Conservation (phyloP, 2,888 invertebrate species). For the Apotomis capreana region DNA sequence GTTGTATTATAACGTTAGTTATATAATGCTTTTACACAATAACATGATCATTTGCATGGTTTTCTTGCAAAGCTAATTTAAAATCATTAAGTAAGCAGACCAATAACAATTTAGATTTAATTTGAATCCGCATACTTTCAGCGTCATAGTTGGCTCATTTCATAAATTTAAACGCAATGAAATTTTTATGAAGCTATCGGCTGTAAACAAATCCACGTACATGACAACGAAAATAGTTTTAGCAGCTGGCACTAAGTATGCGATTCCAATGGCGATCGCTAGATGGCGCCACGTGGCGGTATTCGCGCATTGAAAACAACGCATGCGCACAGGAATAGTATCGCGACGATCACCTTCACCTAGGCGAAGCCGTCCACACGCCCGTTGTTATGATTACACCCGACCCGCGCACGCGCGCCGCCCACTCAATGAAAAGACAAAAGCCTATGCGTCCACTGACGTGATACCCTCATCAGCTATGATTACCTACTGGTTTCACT, state of each 20-base stretch:
- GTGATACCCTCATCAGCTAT: conserved; percentile 9
- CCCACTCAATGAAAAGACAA: conserved; percentile 46
- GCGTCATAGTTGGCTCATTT: conserved; percentile 29
- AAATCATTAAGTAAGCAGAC: conserved; percentile 8
- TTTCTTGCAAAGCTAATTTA: neutral
- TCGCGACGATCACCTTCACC: conserved; percentile 79
- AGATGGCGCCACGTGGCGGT: conserved; percentile 73
- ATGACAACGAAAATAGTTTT: conserved; percentile 72
- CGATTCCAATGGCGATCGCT: conserved; percentile 61
- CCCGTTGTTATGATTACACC: conserved; percentile 59
- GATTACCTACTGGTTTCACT: neutral
- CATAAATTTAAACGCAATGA: conserved; percentile 50
- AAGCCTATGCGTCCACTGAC: conserved; percentile 21
- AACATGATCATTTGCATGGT: conserved; percentile 19
- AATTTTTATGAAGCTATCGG: conserved; percentile 47
- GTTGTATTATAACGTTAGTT: conserved; percentile 4
- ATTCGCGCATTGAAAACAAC: conserved; percentile 57
- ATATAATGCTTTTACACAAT: conserved; percentile 26
- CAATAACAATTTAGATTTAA: conserved; percentile 8
- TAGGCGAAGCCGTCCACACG: conserved; percentile 66
- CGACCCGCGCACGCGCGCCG: conserved; percentile 47
- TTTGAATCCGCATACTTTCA: conserved; percentile 32
- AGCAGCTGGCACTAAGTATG: conserved; percentile 69
- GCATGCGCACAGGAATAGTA: conserved; percentile 79
- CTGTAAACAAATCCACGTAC: conserved; percentile 56